phyloP scores from a whole-genome alignment of 2,797 vertebrate species.

The Labroides dimidiatus region DNA sequence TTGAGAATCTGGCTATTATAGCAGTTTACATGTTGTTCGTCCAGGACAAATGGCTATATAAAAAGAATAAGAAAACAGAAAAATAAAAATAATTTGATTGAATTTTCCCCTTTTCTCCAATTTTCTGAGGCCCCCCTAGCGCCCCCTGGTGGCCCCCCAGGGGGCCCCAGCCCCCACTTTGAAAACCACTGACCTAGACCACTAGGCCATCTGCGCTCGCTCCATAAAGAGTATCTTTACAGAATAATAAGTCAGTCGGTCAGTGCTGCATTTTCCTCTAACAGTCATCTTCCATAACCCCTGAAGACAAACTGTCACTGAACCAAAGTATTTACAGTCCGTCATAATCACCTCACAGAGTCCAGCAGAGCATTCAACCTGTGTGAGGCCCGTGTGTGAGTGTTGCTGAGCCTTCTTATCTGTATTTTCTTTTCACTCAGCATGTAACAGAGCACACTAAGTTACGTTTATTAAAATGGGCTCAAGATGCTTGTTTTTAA shows the following conservation, averaged over 20 bases:
- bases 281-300: not conserved
- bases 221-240: not conserved
- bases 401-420: not conserved
- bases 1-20: too few relatives aligned
- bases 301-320: not conserved
- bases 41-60: too few relatives aligned
- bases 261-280: not conserved
- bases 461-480: not conserved
- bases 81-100: too few relatives aligned
- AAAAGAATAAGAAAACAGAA: too few relatives aligned
- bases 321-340: not conserved
- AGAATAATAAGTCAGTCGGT: not conserved
- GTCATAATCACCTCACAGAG: constrained; percentile 11
- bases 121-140: too few relatives aligned
- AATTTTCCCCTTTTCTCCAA: too few relatives aligned
- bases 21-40: too few relatives aligned
- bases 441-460: not conserved
- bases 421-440: not conserved
- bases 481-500: not conserved
- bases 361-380: not conserved
- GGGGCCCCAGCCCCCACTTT: too few relatives aligned
- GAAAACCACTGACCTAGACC: too few relatives aligned
- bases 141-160: too few relatives aligned
- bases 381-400: not conserved
- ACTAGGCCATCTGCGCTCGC: too few relatives aligned